Conservation (phyloP, 2,113 vertebrate genomes). For the Himantopus leucocephalus region DNA sequence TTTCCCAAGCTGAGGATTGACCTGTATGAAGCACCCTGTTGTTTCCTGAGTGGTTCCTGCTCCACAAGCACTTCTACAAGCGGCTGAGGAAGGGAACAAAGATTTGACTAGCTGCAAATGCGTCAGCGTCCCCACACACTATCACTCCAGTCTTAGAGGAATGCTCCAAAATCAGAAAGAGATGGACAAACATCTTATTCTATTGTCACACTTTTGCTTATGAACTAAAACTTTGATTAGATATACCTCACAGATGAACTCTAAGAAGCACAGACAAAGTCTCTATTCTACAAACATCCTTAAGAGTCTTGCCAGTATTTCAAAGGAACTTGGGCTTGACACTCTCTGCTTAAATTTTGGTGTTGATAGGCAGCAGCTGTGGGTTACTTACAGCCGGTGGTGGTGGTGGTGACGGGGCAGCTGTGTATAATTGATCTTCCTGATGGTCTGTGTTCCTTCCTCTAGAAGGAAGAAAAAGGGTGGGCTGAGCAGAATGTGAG, state of each 20-base stretch:
- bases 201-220: not conserved
- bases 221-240: not conserved
- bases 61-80: not conserved
- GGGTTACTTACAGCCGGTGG: not conserved
- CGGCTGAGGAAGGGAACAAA: not conserved
- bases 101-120: not conserved
- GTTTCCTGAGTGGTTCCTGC: not conserved
- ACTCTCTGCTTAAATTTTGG: not conserved
- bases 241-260: not conserved
- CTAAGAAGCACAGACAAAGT: not conserved
- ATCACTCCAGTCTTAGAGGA: not conserved
- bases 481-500: rapidly evolving
- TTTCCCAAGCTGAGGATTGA: not conserved
- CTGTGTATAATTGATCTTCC: not conserved
- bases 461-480: rapidly evolving
- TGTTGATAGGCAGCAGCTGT: not conserved
- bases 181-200: not conserved
- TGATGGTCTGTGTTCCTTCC: rapidly evolving
- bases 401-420: not conserved
- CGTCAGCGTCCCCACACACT: not conserved
- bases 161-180: not conserved
- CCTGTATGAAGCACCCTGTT: not conserved
- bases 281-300: not conserved
- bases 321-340: not conserved
- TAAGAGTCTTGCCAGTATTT: not conserved